Evolutionary conservation across 1,140 invertebrate species (phyloP).

Genomic region (Pseudomyrmex sp.): DNA sequence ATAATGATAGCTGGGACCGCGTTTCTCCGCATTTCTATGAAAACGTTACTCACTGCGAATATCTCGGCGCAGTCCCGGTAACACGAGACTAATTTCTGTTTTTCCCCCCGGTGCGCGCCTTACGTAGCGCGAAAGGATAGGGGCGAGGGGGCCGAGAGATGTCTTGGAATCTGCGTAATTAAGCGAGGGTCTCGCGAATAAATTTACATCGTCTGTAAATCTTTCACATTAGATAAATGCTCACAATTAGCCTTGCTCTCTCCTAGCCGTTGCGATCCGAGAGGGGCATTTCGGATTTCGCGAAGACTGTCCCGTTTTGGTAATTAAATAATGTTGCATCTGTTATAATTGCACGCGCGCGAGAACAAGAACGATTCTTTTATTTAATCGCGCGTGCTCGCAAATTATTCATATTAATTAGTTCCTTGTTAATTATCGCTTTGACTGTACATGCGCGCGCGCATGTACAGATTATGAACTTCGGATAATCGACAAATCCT

Average conservation of each 20-base stretch:
- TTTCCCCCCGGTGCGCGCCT: slow-evolving; percentile 56
- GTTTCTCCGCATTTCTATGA: slow-evolving; percentile 10
- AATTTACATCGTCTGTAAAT: slow-evolving; percentile 79
- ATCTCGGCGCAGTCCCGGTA: slow-evolving; percentile 10
- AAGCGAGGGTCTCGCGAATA: slow-evolving; percentile 78
- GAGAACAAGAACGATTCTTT: not conserved
- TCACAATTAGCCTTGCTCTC: slow-evolving; percentile 75
- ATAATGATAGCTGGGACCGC: slow-evolving; percentile 39
- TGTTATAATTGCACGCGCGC: slow-evolving; percentile 10
- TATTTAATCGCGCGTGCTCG: not conserved
- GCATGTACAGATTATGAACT: slow-evolving; percentile 14
- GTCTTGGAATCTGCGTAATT: slow-evolving; percentile 79
- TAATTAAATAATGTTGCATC: slow-evolving; percentile 59
- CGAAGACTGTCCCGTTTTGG: slow-evolving; percentile 18
- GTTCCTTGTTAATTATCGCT: slow-evolving; percentile 17
- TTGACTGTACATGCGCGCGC: not conserved
- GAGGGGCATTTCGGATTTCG: slow-evolving; percentile 41
- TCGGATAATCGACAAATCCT: not conserved
- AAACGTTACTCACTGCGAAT: slow-evolving; percentile 30
- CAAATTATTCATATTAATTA: slow-evolving; percentile 46
- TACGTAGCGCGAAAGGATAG: slow-evolving; percentile 59
- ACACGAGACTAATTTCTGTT: slow-evolving; percentile 67
- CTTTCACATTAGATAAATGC: slow-evolving; percentile 80
- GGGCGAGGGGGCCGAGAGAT: slow-evolving; percentile 51
- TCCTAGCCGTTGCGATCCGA: not conserved